Evolutionary conservation across 2,888 invertebrate genomes (phyloP), one percentile per base, ranked within the genome.

Genomic region (Eueremaeus valkanovi): DNA sequence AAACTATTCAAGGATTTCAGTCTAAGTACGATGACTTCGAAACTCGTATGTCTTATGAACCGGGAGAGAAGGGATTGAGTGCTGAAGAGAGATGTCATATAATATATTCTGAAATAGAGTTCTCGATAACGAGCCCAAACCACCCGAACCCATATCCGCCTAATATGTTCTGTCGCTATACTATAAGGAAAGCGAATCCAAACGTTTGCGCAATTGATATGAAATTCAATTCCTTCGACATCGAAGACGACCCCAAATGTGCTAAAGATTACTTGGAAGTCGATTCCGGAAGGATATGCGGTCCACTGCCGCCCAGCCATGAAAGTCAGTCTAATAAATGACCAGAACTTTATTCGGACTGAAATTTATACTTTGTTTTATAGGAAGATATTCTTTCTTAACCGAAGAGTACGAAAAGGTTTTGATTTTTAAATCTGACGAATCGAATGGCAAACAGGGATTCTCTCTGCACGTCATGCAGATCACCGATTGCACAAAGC

Each of bases 161-260:
- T n/a, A 74, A 77, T 63, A 58, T 79, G 29, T 78, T 78, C 70
- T 81, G 81, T 75, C 78, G 77, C 8, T 81, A 80, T 75, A 75
- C 78, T 11, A 78, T 81, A 21, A 72, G 77, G 3, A 72, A 79
- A 29, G 73, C 76, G 9, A 77, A 76, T 49, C 72, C 73, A 27
- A 76, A 76, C 16, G 77, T 80, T 11, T 81, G 81, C 63, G 79
- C 79, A 13, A 61, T 81, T 21, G 79, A 80, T 73, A 70, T 81
- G 18, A 81, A 78, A 24, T 81, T 81, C 70, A 75, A 75, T 58
- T 76, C 77, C 11, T 80, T 80, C 29, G 78, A 80, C 51, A 58
- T 80, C 21, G 79, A 80, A 73, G 77, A 77, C n/a, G 74, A 76
- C 2, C 70, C 72, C n/a, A 76, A 77, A 42, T 80, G 80, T 61